Base-by-base conservation (phyloP, 1,140 invertebrate species). In the Neodiprion virginianus region DNA sequence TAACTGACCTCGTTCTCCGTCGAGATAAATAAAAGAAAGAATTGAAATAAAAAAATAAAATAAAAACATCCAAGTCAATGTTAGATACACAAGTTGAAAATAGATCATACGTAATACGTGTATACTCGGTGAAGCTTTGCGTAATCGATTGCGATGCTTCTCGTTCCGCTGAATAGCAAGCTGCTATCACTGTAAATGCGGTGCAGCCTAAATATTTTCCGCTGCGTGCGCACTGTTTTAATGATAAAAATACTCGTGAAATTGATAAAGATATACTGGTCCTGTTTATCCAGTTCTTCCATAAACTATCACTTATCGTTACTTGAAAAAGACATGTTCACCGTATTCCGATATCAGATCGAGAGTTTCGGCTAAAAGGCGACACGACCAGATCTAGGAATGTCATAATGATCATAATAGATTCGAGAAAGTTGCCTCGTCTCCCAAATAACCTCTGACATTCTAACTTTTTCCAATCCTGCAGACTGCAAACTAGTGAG, bases 311-410 rank as follows among this genome's bases (percentile, higher is more conserved):
- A 40, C 28, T 40, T 40, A 40, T 40, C 28, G 5, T 40, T 40
- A 40, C 28, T 40, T 40, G 28, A 4, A 40, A 40, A 40, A 40
- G 5, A 40, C 28, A 40, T 40, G 28, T 5, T 40, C 1, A 1
- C 28, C 1, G 28, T 40, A 40, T 40, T 40, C 28, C 28, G 28
- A 40, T 40, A 3, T 40, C 28, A 40, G 5, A 40, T 3, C 2
- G 5, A 40, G 28, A 40, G 5, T 40, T 40, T 40, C 1, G 5
- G 28, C 28, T 40, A 40, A 40, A 40, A 40, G 69, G 67, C 50
- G 69, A 74, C 74, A 71, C 74, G 69, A 71, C 14, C 70, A 65
- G 7, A 21, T 65, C 7, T 65, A 21, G 61, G 12, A 40, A 40
- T 40, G 28, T 40, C 28, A 65, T 65, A 65, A 65, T 3, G 61